phyloP scores from a whole-genome alignment of 1,140 invertebrate species.

The Caenorhabditis inopinata region DNA sequence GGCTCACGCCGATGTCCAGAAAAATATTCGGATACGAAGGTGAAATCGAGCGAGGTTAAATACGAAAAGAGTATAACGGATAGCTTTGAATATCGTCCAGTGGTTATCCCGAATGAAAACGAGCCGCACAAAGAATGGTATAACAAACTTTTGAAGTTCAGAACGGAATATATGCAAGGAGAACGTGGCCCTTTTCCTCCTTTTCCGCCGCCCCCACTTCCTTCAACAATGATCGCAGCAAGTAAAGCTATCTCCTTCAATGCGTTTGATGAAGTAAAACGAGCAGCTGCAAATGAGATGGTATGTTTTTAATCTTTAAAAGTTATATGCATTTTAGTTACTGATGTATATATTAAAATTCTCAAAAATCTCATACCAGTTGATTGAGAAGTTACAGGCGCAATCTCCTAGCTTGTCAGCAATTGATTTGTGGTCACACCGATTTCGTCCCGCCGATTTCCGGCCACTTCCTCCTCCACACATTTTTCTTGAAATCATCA shows the following conservation, averaged over 20 bases:
- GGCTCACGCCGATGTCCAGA: too few species aligned
- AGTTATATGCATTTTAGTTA: too few species aligned
- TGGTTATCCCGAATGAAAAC: too few species aligned
- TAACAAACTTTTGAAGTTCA: too few species aligned
- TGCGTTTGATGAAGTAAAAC: background rate
- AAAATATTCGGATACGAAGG: too few species aligned
- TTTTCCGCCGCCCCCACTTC: background rate
- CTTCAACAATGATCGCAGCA: background rate
- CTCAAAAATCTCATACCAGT: background rate
- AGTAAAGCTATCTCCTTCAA: background rate
- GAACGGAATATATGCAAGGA: background rate
- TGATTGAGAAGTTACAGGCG: background rate
- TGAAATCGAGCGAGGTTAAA: too few species aligned
- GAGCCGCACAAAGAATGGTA: too few species aligned
- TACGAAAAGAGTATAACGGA: too few species aligned
- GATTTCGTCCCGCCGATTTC: background rate
- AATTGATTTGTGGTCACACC: background rate
- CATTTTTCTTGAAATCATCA: background rate
- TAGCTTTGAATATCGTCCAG: too few species aligned
- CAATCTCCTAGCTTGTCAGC: background rate
- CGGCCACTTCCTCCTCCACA: background rate
- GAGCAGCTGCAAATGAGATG: background rate
- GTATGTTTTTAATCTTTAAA: background rate
- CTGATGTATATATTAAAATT: too few species aligned
- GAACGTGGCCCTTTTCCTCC: background rate